Evolutionary conservation across 1,140 invertebrate genomes (phyloP), one percentile per base, ranked within the genome.

Genomic region (Chlorops oryzae): DNA sequence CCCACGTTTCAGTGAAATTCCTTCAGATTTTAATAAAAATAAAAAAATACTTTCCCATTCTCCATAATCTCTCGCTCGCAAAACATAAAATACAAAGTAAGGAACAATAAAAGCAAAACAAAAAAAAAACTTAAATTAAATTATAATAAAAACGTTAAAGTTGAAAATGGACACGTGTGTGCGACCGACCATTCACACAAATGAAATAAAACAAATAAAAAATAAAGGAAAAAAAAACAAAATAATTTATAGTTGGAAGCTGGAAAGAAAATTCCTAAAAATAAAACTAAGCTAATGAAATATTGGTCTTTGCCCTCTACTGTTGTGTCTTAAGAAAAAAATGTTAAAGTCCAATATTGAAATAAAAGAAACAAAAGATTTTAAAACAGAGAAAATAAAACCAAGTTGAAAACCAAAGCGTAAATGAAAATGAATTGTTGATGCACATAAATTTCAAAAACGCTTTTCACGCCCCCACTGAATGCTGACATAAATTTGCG

Each of bases 21-120:
- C 47, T 21, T n/a, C 18, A 32, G 17, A 21, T 28, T 9, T n/a
- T 9, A 13, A 32, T 7, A 9, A 9, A 32, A 9, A 32, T 32
- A 27, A 38, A 28, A 46, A 47, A 48, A 23, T 52, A 21, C 48
- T 38, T 46, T 44, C 25, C 42, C 42, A 47, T 41, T 43, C 55
- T 43, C 40, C 38, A 51, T 24, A 51, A n/a, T n/a, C n/a, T n/a
- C n/a, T n/a, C n/a, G n/a, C n/a, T n/a, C 27, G 39, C 38, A 18
- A 39, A 48, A 46, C 50, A 22, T 51, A 38, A 54, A 18, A 47
- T 21, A 54, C 21, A 37, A 28, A 54, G 28, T 34, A 23, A n/a
- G 28, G 34, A 21, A 18, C 24, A 41, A 15, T 22, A 5, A 41
- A 41, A 41, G 17, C 21, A 41, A 41, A 18, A 39, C 7, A 39